Evolutionary conservation across 2,113 vertebrate genomes (phyloP), one percentile per base, ranked within the genome.

Genomic region (Synchiropus splendidus): DNA sequence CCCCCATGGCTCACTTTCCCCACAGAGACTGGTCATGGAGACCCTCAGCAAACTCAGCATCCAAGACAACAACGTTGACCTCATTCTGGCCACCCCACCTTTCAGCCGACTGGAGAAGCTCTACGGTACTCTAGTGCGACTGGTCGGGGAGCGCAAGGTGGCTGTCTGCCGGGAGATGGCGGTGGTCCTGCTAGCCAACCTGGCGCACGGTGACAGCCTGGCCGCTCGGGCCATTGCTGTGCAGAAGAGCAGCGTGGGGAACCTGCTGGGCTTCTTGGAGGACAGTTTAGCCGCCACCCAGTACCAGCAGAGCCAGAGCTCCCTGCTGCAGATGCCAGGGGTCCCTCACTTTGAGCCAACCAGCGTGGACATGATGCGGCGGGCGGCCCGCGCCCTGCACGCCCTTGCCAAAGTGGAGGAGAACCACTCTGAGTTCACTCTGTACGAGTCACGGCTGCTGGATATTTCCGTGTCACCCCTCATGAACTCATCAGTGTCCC

Each of bases 61-160:
- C 87, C 94, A 98, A 89, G 95, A 99, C 88, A 95, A 91, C 90
- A 99, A 99, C 13, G 95, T 99, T 64, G 95, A 99, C 89, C 89
- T 99, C 82, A 97, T 99, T 69, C 85, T 99, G 15, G 95, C 95
- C 34, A 99, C 95, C 6, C 94, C 95, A 0, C 95, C 95, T 1
- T 95, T 97, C 81, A 90, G 89, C 78, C 93, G 95, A 50, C 48
- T 98, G 82, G 95, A 99, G 88, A 94, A 94, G 84, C 88, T 99
- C 61, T 97, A 92, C 61, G 86, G 92, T 85, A 90, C 89, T 21
- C 83, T 99, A 70, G 93, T 99, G 85, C 89, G 94, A 39, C 87
- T 98, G 80, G 89, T 99, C 9, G 93, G 94, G 39, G 95, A 99
- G 77, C 89, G 94, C 77, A 97, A 97, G 86, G 92, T 91, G 84